These are phyloP conservation scores for Heteromyza rotundicornis DNA, from an alignment of 2,888 invertebrate species.

Conservation along the genomic window DNA sequence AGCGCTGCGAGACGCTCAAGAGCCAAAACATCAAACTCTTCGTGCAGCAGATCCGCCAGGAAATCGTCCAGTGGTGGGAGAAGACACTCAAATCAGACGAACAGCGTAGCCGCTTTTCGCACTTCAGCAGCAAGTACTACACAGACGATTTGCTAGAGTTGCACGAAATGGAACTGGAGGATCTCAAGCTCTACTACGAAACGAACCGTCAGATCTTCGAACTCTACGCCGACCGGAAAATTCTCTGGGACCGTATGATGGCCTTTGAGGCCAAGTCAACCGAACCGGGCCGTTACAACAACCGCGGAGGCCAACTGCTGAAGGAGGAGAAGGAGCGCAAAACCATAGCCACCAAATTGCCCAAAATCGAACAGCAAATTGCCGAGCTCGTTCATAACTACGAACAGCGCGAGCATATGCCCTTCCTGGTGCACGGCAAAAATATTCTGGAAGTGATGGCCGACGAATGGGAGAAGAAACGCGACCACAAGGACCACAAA, in stretches of 20 bases:
- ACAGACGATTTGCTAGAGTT: constrained; percentile 80
- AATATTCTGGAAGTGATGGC: constrained; percentile 69
- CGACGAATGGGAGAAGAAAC: constrained; percentile 68
- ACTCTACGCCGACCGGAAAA: constrained; percentile 70
- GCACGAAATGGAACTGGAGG: constrained; percentile 79
- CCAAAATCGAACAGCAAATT: constrained; percentile 75
- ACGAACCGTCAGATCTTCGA: constrained; percentile 72
- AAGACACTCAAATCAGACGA: constrained; percentile 72
- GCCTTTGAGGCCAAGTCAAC: constrained; percentile 77
- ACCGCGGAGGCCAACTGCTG: constrained; percentile 85
- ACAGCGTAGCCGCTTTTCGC: constrained; percentile 69
- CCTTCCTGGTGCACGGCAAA: constrained; percentile 71
- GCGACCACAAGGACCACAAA: constrained; percentile 48
- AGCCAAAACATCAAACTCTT: constrained; percentile 74
- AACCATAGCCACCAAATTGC: constrained; percentile 72
- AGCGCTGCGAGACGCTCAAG: constrained; percentile 77
- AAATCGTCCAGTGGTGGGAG: constrained; percentile 79
- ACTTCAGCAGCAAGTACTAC: constrained; percentile 72
- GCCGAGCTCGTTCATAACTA: constrained; percentile 65
- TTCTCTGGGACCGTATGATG: constrained; percentile 77
- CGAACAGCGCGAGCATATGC: constrained; percentile 64
- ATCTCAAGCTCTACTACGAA: constrained; percentile 71
- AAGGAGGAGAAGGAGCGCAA: constrained; percentile 89
- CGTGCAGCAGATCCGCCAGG: constrained; percentile 68
- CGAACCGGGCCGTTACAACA: constrained; percentile 84